Percentiles rank a stretch among this genome's conserved stretches.
These are phyloP conservation scores for Pyralis farinalis DNA, from an alignment of 2,888 invertebrate species.

Conservation along the genomic window DNA sequence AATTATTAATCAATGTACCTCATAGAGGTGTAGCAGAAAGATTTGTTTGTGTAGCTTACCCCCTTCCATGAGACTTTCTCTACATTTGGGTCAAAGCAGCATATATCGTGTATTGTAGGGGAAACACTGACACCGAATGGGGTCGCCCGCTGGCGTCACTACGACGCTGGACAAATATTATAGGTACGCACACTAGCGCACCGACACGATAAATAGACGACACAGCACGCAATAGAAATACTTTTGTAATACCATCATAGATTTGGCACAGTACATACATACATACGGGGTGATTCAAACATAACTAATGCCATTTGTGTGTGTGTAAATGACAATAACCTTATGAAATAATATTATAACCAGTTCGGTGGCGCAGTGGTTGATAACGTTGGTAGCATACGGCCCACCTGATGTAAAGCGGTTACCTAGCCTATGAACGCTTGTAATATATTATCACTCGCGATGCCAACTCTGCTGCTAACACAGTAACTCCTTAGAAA, in stretches of 20 bases:
- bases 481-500: no score
- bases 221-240: conserved; percentile 7
- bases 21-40: conserved; percentile 8
- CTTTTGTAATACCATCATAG: conserved; percentile 4
- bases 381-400: no score
- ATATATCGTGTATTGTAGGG: conserved; percentile 45
- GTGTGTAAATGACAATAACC: no score
- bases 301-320: no score
- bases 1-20: conserved; percentile 24
- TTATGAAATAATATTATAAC: no score
- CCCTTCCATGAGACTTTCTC: conserved; percentile 29
- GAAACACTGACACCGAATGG: conserved; percentile 43
- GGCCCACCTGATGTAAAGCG: no score
- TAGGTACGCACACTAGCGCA: conserved; percentile 8
- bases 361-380: no score
- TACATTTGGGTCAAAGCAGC: conserved; percentile 56
- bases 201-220: background rate
- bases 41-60: conserved; percentile 26
- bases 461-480: no score
- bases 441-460: no score
- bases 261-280: background rate
- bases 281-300: no score
- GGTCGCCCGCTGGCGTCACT: conserved; percentile 42
- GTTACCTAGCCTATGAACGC: no score
- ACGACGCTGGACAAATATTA: conserved; percentile 32